Evolutionary conservation across 2,888 invertebrate species (phyloP).

Genomic region (Chesias legatella): DNA sequence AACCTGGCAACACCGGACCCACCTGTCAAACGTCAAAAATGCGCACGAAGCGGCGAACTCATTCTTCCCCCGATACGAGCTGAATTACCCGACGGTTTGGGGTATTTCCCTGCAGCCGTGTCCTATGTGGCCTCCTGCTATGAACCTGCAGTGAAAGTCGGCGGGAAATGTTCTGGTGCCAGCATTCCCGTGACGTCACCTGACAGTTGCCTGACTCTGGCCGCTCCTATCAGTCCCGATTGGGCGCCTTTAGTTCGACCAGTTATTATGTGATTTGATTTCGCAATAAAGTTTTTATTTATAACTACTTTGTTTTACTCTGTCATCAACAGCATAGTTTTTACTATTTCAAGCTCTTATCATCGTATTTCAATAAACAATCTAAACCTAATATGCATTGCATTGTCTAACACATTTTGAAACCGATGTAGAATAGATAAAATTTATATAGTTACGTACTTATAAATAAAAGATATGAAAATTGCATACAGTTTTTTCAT

Average conservation of each 20-base stretch:
- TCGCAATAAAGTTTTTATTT: too few species aligned
- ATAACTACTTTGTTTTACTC: too few species aligned
- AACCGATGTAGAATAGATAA: slow-evolving; percentile 12
- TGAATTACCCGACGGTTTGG: slow-evolving; percentile 43
- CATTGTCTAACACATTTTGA: slow-evolving; percentile 9
- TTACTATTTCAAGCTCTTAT: too few species aligned
- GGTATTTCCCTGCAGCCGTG: slow-evolving; percentile 41
- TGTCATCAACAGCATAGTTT: too few species aligned
- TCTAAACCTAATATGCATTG: neutral
- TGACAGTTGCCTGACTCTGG: slow-evolving; percentile 34
- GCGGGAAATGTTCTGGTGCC: slow-evolving; percentile 7
- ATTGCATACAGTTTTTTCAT: slow-evolving; percentile 4
- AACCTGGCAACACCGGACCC: slow-evolving; percentile 25
- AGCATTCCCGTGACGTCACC: slow-evolving; percentile 37
- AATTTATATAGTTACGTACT: neutral
- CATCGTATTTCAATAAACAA: too few species aligned
- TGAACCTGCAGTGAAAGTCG: slow-evolving; percentile 21
- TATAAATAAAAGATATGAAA: slow-evolving; percentile 6
- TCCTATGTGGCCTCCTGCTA: slow-evolving; percentile 35
- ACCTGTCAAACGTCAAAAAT: slow-evolving; percentile 2
- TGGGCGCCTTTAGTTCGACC: slow-evolving; percentile 38
- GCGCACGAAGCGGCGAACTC: slow-evolving; percentile 29
- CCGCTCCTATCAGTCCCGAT: slow-evolving; percentile 42
- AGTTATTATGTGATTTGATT: slow-evolving; percentile 37
- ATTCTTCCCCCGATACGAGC: slow-evolving; percentile 42